Conservation (phyloP, 2,797 vertebrate species). For the Anniella stebbinsi region DNA sequence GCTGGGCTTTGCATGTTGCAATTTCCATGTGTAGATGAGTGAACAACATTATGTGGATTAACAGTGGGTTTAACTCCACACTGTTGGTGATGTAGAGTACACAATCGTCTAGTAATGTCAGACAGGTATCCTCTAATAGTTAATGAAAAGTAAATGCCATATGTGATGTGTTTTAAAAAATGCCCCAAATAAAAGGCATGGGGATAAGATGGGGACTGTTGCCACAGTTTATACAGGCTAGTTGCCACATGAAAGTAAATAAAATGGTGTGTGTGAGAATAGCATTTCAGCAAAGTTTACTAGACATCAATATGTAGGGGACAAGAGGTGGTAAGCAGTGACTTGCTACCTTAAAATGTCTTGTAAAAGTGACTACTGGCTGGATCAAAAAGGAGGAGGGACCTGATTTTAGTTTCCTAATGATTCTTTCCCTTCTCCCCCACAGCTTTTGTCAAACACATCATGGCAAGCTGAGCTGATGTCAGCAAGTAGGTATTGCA, state of each 20-base stretch:
- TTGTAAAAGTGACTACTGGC: not conserved
- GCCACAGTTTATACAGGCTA: not conserved
- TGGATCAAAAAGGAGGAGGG: not conserved
- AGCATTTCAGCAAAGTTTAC: not conserved
- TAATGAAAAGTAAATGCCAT: not conserved
- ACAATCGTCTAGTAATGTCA: not conserved
- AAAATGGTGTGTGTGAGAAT: not conserved
- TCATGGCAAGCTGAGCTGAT: conserved; percentile 80
- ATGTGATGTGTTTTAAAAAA: not conserved
- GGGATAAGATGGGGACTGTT: not conserved
- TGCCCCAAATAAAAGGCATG: not conserved
- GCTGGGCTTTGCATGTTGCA: not conserved
- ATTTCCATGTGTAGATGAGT: not conserved
- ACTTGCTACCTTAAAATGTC: not conserved
- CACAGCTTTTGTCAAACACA: conserved; percentile 91
- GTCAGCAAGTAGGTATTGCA: conserved; percentile 12
- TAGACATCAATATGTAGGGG: not conserved
- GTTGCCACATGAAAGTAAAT: not conserved
- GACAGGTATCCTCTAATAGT: not conserved
- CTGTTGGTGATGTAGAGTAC: not conserved
- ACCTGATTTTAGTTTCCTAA: not conserved
- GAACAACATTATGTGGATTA: not conserved
- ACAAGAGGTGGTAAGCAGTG: not conserved
- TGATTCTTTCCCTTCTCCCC: conserved; percentile 76
- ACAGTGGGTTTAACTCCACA: not conserved